Conservation (phyloP, 2,797 vertebrate species). For the Agapornis canus region DNA sequence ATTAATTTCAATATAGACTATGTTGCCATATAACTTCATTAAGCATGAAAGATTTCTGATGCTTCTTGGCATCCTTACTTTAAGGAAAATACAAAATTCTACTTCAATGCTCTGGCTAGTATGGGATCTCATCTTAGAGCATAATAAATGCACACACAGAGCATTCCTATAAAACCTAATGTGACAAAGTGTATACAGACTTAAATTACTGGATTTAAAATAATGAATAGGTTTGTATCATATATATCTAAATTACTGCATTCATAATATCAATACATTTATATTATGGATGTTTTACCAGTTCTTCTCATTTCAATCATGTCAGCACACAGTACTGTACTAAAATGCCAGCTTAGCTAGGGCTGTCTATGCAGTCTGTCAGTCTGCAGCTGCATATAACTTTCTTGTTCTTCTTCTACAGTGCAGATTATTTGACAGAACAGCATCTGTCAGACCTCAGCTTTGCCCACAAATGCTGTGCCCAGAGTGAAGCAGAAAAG, state of each 20-base stretch:
- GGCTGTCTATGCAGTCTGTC: neutral
- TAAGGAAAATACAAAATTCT: neutral
- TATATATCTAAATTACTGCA: neutral
- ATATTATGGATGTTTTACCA: neutral
- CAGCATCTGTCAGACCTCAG: neutral
- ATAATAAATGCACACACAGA: neutral
- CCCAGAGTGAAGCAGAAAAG: neutral
- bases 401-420: neutral
- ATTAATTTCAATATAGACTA: neutral
- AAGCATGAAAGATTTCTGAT: neutral
- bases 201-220: neutral
- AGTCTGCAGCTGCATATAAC: neutral
- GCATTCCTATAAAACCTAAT: neutral
- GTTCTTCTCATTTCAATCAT: neutral
- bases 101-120: neutral
- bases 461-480: neutral
- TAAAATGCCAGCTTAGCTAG: neutral
- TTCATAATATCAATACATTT: neutral
- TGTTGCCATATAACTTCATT: neutral
- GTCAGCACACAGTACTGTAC: neutral
- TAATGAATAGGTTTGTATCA: neutral
- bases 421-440: neutral
- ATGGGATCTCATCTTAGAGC: neutral
- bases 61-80: neutral
- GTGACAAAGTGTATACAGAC: neutral